Base-by-base conservation (phyloP, 2,888 invertebrate genomes). In the Tanypteryx hageni region DNA sequence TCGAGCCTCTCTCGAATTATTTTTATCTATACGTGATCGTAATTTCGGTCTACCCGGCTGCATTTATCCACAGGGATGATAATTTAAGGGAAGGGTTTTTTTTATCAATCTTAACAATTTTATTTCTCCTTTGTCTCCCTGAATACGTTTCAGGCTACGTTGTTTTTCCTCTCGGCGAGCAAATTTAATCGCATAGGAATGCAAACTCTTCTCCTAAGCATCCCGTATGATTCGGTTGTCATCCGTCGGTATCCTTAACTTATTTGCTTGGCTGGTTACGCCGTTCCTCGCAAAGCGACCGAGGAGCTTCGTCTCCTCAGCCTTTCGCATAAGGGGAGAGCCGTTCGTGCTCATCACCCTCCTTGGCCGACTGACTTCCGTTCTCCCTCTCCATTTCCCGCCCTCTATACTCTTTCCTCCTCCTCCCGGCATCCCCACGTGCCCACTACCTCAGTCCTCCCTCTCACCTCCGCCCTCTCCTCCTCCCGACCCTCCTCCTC, bases 341-440 rank as follows among this genome's bases (percentile, higher is more conserved):
- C 27, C 59, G 16, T 59, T 57, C 86, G 89, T 89, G 61, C 89
- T 68, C 68, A 64, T 89, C 86, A n/a, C 86, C 16, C 61, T 61
- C 86, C 85, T 89, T 68, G 89, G 68, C 44, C 89, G 68, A 68
- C 89, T 27, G 58, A 89, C 89, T 89, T 89, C 89, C 89, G 89
- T 64, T 89, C 64, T 61, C n/a, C 57, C 61, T 61, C 27, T 31
- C 86, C 27, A 27, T 27, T 16, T 16, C 89, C 27, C 27, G 31
- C 16, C 64, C 16, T 86, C 85, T 86, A n/a, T n/a, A n/a, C n/a
- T n/a, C n/a, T 58, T 59, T 58, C 22, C 58, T 31, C 44, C 10
- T 14, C 18, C 86, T 27, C 44, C 89, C 31, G 64, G 61, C 89
- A 89, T 9, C 89, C 89, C 64, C 89, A 89, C 89, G 89, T 89